Base-by-base conservation (phyloP, 2,113 vertebrate genomes). In the Anhinga anhinga region DNA sequence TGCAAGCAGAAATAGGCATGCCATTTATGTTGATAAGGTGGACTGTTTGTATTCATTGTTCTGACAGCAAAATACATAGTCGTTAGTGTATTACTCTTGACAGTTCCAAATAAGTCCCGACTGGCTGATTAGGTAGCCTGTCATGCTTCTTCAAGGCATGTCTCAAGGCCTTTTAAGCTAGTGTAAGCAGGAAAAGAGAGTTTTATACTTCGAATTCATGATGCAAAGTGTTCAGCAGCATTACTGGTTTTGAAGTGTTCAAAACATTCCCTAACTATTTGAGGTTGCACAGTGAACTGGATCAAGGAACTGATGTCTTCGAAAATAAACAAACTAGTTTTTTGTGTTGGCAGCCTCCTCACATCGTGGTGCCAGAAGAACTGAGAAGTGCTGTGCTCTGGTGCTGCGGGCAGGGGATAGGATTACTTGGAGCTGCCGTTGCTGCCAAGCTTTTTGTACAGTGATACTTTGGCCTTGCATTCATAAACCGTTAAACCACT, bases 281-380 rank as follows among this genome's bases (percentile, higher is more conserved):
- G 95, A 96, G 96, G 78, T 76, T 87, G 89, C 81, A 71, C 26
- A 90, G 82, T 82, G 84, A 79, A 49, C 89, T 85, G 95, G 78
- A 94, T 96, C 78, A 87, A 89, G 87, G 84, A 80, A 59, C 65
- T 30, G 65, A 89, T 91, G 81, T 52, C 84, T 94, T 96, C 0
- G 0, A 91, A 96, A 97, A 95, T 87, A 96, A 96, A 96, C 84
- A 93, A 74, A 87, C 58, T 69, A 36, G 69, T 91, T 95, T 63
- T 66, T 45, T 85, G 36, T 82, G 40, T 53, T 96, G 96, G 95
- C 95, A 97, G 82, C 84, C 44, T 61, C 49, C 74, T 59, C 40
- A 1, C 30, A 5, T 34, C 0, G 0, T 34, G 56, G 19, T 94
- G 91, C 96, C 95, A 96, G 87, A 58, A 52, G 72, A 71, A 36